Base-by-base conservation (phyloP, 1,140 invertebrate genomes). In the Danaus melanippus region DNA sequence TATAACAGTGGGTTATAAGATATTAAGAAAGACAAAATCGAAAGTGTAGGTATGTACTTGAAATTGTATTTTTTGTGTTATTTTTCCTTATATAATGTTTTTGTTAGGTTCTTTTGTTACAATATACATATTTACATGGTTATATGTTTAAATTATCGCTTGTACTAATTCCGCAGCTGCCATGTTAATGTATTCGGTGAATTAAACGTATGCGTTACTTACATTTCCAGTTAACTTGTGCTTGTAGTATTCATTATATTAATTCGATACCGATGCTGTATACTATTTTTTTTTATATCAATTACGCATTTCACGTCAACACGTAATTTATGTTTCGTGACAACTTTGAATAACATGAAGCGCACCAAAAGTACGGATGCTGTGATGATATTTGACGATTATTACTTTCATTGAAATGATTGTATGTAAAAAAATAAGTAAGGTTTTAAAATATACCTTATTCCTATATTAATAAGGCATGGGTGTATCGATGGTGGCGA, bases 211-310 rank as follows among this genome's bases (percentile, higher is more conserved):
- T 32, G 21, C 21, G 6, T 32, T 32, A 32, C 21, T 32, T 5
- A 32, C 21, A 32, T 7, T 32, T 32, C 21, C 4, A 32, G 21
- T 32, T 32, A 32, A 32, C 21, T 7, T 32, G 21, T 7, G 21
- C 2, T 32, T 32, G 21, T 32, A 32, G 21, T 32, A 32, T 32
- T 32, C 21, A 32, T 32, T 3, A 2, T 32, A 32, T 32, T 32
- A 7, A 32, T 32, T 4, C 21, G 21, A 32, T 32, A 8, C 2
- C 21, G 6, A 32, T 32, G 21, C 5, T 1, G 2, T 7, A 32
- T 68, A 64, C 65, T 60, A 59, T 58, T 68, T 70, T 70, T 74
- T 74, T 74, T 67, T 74, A 74, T 64, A 62, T n/a, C 3, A 70
- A 72, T 63, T 32, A 32, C 48, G 39, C 11, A 57, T 55, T 45